phyloP scores from a whole-genome alignment of 2,113 vertebrate species.

The Atlantisia rogersi region DNA sequence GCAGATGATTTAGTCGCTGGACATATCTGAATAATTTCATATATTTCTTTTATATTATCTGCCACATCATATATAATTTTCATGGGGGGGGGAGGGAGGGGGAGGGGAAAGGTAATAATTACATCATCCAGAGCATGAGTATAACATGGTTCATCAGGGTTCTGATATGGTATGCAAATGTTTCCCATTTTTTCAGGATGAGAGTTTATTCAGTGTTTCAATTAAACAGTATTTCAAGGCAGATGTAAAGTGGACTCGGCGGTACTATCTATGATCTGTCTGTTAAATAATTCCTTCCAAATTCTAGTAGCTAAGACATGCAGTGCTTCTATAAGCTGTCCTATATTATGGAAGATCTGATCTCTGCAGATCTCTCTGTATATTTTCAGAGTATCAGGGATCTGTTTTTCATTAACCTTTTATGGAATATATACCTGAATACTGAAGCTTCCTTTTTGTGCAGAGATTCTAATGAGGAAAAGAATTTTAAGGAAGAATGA shows the following conservation, averaged over 20 bases:
- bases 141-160: background rate
- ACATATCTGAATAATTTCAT: background rate
- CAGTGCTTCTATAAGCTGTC: background rate
- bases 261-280: background rate
- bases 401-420: background rate
- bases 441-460: background rate
- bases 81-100: background rate
- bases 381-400: background rate
- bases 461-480: background rate
- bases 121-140: background rate
- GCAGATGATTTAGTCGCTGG: background rate
- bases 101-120: background rate
- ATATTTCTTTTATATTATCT: slow-evolving; percentile 10
- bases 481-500: background rate
- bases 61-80: background rate
- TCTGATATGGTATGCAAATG: slow-evolving; percentile 8
- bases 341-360: background rate
- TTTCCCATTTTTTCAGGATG: background rate
- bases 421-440: background rate
- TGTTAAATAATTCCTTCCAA: background rate
- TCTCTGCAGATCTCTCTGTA: background rate
- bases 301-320: background rate
- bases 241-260: background rate
- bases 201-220: background rate
- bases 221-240: background rate